Conservation (phyloP, 2,888 invertebrate genomes). For the Prosapia bicincta region DNA sequence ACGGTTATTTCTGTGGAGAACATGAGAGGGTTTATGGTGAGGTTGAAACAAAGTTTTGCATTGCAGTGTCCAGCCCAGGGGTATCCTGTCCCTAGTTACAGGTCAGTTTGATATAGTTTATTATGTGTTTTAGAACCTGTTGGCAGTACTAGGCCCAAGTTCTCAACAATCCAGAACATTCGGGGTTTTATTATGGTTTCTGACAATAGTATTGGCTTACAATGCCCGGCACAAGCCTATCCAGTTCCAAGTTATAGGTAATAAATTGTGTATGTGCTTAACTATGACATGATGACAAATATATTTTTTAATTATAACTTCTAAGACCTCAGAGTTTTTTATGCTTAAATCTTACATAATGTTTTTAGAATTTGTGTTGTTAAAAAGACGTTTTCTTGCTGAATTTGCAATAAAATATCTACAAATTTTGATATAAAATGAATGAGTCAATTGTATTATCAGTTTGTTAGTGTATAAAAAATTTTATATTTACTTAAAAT, state of each 20-base stretch:
- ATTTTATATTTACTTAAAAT: too few species aligned
- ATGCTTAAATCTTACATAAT: too few species aligned
- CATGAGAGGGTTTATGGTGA: slow-evolving; percentile 16
- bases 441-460: too few species aligned
- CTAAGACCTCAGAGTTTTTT: too few species aligned
- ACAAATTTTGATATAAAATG: too few species aligned
- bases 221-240: slow-evolving; percentile 74
- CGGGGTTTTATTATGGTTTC: slow-evolving; percentile 15
- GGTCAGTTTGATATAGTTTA: slow-evolving; percentile 50
- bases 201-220: slow-evolving; percentile 39
- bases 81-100: slow-evolving; percentile 67
- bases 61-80: slow-evolving; percentile 57
- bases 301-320: too few species aligned
- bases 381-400: too few species aligned
- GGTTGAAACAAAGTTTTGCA: slow-evolving; percentile 41
- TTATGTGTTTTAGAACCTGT: background rate
- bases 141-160: slow-evolving; percentile 64
- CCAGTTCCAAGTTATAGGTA: slow-evolving; percentile 73
- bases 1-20: slow-evolving; percentile 15
- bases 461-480: too few species aligned
- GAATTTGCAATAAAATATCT: too few species aligned
- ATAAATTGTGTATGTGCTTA: slow-evolving; percentile 33
- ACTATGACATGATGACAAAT: background rate
- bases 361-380: too few species aligned
- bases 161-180: slow-evolving; percentile 46